Evolutionary conservation across 2,797 vertebrate species (phyloP).

Genomic region (Echeneis naucrates): DNA sequence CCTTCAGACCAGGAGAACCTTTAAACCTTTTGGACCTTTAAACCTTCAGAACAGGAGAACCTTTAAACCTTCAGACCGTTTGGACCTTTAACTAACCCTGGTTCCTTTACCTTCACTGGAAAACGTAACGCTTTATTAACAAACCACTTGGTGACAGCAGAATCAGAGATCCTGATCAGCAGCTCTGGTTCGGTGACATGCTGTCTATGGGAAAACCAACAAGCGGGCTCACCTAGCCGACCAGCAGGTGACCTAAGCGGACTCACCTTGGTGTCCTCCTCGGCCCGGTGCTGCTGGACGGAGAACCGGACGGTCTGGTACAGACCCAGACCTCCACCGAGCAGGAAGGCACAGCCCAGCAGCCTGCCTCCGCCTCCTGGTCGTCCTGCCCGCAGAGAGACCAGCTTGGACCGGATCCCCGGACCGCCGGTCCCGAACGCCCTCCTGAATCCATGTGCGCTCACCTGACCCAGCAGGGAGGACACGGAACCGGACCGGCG

Average conservation of each 20-base stretch:
- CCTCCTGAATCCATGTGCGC: slow-evolving; percentile 43
- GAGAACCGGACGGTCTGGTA: slow-evolving; percentile 76
- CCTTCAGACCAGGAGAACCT: no score
- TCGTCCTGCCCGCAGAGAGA: slow-evolving; percentile 36
- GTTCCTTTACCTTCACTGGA: no score
- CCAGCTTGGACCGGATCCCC: slow-evolving; percentile 48
- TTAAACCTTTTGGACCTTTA: no score
- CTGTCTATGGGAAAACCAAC: no score
- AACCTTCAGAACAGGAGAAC: no score
- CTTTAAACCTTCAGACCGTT: no score
- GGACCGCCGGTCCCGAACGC: slow-evolving; percentile 53
- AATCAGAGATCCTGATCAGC: no score
- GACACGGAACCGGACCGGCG: slow-evolving; percentile 46
- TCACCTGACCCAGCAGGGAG: slow-evolving; percentile 29
- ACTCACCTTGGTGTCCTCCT: slow-evolving; percentile 75
- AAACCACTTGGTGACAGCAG: no score
- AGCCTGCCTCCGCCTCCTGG: slow-evolving; percentile 60
- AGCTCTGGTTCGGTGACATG: no score
- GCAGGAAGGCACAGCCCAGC: slow-evolving; percentile 78
- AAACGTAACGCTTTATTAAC: no score
- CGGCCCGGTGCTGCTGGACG: slow-evolving; percentile 73
- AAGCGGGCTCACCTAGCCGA: background rate
- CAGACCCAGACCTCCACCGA: slow-evolving; percentile 83
- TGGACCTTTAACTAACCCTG: no score
- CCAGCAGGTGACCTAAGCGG: background rate